Evolutionary conservation across 1,140 invertebrate genomes (phyloP).

Genomic region (Drosophila cardini): DNA sequence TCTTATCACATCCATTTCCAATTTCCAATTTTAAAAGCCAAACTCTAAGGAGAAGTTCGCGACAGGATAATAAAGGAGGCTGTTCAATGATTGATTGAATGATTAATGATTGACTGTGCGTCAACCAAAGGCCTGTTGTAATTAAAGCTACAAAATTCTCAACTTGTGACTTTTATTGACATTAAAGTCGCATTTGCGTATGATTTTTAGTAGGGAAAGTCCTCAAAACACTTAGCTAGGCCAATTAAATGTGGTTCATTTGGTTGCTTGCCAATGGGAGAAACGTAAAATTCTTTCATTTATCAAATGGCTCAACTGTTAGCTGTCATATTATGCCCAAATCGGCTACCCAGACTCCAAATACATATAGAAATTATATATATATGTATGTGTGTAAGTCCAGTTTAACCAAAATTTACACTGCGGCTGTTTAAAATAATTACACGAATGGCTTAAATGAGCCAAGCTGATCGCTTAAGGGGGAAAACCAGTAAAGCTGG

Average conservation of each 20-base stretch:
- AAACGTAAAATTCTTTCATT: conserved; percentile 62
- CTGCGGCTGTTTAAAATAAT: conserved; percentile 82
- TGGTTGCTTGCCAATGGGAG: conserved; percentile 50
- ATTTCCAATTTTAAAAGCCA: conserved; percentile 39
- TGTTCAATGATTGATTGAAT: conserved; percentile 78
- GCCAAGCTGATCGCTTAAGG: conserved; percentile 49
- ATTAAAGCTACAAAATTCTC: conserved; percentile 58
- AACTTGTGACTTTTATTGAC: conserved; percentile 59
- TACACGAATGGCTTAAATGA: conserved; percentile 80
- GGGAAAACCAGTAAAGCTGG: conserved; percentile 12
- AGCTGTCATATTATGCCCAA: conserved; percentile 84
- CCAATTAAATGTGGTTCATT: conserved; percentile 76
- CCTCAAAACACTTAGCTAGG: conserved; percentile 12
- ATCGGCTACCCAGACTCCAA: conserved; percentile 53
- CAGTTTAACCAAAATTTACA: conserved; percentile 79
- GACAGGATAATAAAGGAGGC: conserved; percentile 57
- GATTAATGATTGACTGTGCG: conserved; percentile 76
- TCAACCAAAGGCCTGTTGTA: conserved; percentile 43
- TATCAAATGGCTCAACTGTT: conserved; percentile 80
- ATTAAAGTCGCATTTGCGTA: conserved; percentile 61
- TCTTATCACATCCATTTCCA: conserved; percentile 29
- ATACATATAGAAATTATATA: conserved; percentile 2
- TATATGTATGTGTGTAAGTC: conserved; percentile 25
- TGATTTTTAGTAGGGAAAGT: conserved; percentile 45
- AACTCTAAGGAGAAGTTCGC: conserved; percentile 26